Base-by-base conservation (phyloP, 2,888 invertebrate species). In the Microplitis manilae region DNA sequence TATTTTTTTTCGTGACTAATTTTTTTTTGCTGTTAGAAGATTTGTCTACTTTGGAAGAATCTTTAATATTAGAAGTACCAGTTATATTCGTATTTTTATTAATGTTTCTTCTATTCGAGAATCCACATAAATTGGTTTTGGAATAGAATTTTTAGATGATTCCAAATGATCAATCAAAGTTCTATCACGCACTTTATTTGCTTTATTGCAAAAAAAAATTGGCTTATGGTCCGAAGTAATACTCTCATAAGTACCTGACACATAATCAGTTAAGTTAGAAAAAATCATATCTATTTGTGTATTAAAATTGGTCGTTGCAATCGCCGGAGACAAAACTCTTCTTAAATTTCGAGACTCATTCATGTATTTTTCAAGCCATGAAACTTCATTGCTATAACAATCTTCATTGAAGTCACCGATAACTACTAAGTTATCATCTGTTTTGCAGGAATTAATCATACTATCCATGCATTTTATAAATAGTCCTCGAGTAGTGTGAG, bases 221-320 rank as follows among this genome's bases (percentile, higher is more conserved):
- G 68, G 4, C n/a, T 68, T 68, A 41, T 68, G 68, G n/a, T 68
- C 68, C 8, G 1, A 68, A 40, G 41, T 68, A 8, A 68, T 68
- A 68, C 68, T 68, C 39, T 68, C 68, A 68, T 68, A 68, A n/a
- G 7, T 17, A 9, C 68, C 68, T 40, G 68, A 40, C 13, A 15
- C n/a, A 68, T 40, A 68, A 9, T 40, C 40, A 15, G 41, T 15
- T 39, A 13, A 39, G 39, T 68, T 68, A 7, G 41, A 13, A 17
- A 68, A 68, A 39, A 68, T 68, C 68, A 68, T 68, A 40, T 68
- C 68, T 6, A 68, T 68, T 40, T 68, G 40, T 38, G 68, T 68
- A 40, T 68, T 41, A 13, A 41, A n/a, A 41, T 68, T 68, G 6
- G 68, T 68, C 13, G 68, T 68, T 40, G 50, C 6, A 2, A 15